These are phyloP conservation scores for Heliconius hermathena DNA, from an alignment of 1,140 invertebrate genomes.

Conservation along the genomic window DNA sequence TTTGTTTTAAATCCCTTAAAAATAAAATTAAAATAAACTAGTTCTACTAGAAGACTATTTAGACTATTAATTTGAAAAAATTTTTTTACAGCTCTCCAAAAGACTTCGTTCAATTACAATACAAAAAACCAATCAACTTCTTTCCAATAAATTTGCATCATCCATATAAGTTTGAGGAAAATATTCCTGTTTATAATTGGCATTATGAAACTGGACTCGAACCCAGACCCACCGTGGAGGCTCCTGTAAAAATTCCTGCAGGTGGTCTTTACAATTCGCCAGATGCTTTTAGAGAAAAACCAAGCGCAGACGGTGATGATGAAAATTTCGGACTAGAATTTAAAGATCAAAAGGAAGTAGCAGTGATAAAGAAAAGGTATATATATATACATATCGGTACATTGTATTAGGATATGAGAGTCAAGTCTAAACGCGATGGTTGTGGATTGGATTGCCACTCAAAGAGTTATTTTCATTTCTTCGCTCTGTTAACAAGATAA, in stretches of 20 bases:
- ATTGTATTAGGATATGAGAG: too few species aligned
- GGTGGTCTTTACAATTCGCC: slow-evolving; percentile 62
- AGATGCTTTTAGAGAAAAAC: slow-evolving; percentile 59
- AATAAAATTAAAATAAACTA: too few species aligned
- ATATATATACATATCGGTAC: too few species aligned
- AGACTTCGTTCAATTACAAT: slow-evolving; percentile 48
- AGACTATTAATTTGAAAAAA: too few species aligned
- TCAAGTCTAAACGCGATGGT: too few species aligned
- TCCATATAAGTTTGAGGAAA: slow-evolving; percentile 59
- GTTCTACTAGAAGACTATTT: too few species aligned
- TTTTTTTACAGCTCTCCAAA: slow-evolving; percentile 45
- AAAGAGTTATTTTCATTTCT: too few species aligned
- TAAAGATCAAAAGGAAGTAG: slow-evolving; percentile 48
- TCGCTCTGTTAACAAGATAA: too few species aligned
- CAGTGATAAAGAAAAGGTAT: neutral
- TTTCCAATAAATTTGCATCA: slow-evolving; percentile 42
- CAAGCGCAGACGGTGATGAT: slow-evolving; percentile 41
- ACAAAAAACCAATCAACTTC: slow-evolving; percentile 44
- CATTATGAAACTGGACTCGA: slow-evolving; percentile 46
- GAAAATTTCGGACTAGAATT: slow-evolving; percentile 56
- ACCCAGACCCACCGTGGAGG: slow-evolving; percentile 57
- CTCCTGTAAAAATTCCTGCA: slow-evolving; percentile 58
- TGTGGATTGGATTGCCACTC: too few species aligned
- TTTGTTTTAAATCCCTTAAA: too few species aligned
- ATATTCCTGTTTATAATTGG: slow-evolving; percentile 43